phyloP scores from a whole-genome alignment of 1,140 invertebrate species.

The Hyles vespertilio region DNA sequence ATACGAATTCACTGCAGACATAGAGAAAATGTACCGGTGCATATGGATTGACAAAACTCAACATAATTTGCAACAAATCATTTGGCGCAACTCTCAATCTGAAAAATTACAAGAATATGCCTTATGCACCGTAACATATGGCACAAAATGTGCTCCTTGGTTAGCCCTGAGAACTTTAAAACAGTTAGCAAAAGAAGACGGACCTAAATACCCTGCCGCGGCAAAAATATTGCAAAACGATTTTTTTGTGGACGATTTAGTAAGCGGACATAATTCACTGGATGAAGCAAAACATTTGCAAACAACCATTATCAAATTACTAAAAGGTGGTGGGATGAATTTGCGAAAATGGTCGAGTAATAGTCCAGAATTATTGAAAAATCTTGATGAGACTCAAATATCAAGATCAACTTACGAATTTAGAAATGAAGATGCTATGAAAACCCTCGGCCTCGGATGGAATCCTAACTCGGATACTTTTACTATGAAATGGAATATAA shows the following conservation, averaged over 20 bases:
- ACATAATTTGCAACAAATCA: constrained; percentile 3
- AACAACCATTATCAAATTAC: constrained; percentile 12
- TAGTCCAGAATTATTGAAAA: constrained; percentile 6
- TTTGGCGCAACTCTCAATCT: constrained; percentile 1
- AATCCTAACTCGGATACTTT: neutral
- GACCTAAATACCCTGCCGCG: constrained; percentile 10
- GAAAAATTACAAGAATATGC: neutral
- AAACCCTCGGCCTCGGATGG: constrained; percentile 20
- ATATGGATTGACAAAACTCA: constrained; percentile 23
- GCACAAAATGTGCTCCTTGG: neutral
- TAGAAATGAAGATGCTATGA: constrained; percentile 12
- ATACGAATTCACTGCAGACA: constrained; percentile 28
- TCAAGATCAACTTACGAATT: neutral
- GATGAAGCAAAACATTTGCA: constrained; percentile 24
- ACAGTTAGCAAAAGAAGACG: constrained; percentile 16
- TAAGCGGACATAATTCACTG: constrained; percentile 10
- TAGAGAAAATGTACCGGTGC: constrained; percentile 43
- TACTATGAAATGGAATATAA: neutral
- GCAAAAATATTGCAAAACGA: constrained; percentile 11
- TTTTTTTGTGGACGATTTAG: constrained; percentile 18
- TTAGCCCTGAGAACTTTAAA: neutral
- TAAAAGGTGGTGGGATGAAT: constrained; percentile 19
- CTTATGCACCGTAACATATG: neutral
- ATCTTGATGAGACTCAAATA: constrained; percentile 10
- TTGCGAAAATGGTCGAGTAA: constrained; percentile 26